phyloP scores from a whole-genome alignment of 2,888 invertebrate genomes.

The Anthophora plumipes region DNA sequence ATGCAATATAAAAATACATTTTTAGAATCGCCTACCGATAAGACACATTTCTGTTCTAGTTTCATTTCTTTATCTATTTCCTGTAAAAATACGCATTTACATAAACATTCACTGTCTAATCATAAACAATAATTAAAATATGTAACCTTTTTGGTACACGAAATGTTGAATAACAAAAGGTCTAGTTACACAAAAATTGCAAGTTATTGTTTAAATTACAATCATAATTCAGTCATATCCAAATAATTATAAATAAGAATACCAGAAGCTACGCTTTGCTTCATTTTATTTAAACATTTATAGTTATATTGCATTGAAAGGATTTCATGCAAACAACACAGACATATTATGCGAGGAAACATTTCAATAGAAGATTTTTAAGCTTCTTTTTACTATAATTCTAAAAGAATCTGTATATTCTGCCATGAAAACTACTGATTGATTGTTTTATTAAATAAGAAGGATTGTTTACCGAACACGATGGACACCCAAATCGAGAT shows the following conservation, averaged over 20 bases:
- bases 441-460: background rate
- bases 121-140: background rate
- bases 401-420: background rate
- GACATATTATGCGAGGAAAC: background rate
- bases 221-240: too few relatives aligned
- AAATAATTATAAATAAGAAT: too few relatives aligned
- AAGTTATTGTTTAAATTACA: background rate
- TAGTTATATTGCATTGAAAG: background rate
- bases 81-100: too few relatives aligned
- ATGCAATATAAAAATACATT: too few relatives aligned
- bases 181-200: too few relatives aligned
- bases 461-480: conserved; percentile 88
- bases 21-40: too few relatives aligned
- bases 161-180: too few relatives aligned
- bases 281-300: background rate
- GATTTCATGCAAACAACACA: background rate
- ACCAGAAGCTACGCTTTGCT: background rate
- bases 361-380: background rate
- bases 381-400: background rate
- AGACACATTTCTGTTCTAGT: too few relatives aligned
- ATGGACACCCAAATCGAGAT: conserved; percentile 90
- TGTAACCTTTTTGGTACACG: background rate
- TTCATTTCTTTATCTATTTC: too few relatives aligned
- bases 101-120: too few relatives aligned
- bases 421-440: background rate